Conservation (phyloP, 2,113 vertebrate species). For the Delphinapterus leucas region DNA sequence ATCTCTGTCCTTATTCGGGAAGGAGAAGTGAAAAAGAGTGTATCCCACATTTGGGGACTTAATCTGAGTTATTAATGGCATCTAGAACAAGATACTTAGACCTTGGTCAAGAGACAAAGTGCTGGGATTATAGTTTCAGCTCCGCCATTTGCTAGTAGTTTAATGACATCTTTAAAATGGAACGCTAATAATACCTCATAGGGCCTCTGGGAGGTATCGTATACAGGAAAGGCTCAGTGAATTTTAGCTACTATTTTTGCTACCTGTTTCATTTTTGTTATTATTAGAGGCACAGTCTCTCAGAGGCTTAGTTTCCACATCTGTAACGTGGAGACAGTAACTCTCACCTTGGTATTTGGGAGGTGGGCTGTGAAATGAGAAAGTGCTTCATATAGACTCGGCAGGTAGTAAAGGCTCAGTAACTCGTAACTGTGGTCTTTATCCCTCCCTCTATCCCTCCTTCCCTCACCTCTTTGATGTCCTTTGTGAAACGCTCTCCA, state of each 20-base stretch:
- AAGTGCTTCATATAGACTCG: background rate
- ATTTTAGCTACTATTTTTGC: background rate
- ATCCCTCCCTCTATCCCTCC: background rate
- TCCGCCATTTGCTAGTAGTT: background rate
- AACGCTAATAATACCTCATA: background rate
- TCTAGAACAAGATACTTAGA: background rate
- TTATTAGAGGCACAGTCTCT: background rate
- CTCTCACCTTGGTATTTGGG: background rate
- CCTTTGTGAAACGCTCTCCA: background rate
- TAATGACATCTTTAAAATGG: background rate
- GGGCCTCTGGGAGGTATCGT: background rate
- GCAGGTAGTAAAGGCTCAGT: background rate
- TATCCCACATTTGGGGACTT: background rate
- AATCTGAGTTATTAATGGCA: background rate
- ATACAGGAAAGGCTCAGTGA: background rate
- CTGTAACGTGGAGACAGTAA: background rate
- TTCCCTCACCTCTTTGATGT: background rate
- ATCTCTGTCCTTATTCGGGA: background rate
- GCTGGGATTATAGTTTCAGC: background rate
- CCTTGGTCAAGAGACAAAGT: background rate
- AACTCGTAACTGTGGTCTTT: background rate
- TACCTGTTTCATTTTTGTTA: background rate
- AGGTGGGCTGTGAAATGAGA: background rate
- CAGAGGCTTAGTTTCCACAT: background rate
- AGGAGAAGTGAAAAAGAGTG: background rate